phyloP scores from a whole-genome alignment of 2,113 vertebrate genomes.

The Phycodurus eques region DNA sequence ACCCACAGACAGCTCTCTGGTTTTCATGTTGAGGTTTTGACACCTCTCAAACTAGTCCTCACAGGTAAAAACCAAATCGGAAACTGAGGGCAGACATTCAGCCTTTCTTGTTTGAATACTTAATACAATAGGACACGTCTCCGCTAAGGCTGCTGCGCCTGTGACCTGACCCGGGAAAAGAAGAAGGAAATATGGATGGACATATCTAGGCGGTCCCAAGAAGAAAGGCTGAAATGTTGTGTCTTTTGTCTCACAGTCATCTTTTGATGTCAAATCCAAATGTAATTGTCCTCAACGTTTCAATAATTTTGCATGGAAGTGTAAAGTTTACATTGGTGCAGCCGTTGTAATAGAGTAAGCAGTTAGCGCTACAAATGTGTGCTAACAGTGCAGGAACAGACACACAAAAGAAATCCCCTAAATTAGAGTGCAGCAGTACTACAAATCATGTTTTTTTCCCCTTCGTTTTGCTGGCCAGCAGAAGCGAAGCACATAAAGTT shows the following conservation, averaged over 20 bases:
- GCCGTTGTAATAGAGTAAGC: conserved; percentile 35
- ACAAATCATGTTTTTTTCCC: conserved; percentile 39
- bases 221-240: not conserved
- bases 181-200: not conserved
- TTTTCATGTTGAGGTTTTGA: not conserved
- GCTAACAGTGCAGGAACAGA: not conserved
- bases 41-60: not conserved
- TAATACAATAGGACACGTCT: not conserved
- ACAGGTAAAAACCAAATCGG: not conserved
- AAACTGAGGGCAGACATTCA: not conserved
- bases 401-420: conserved; percentile 25
- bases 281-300: not conserved
- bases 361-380: conserved; percentile 41
- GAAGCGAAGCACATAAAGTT: conserved; percentile 50
- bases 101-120: not conserved
- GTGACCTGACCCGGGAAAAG: not conserved
- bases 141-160: not conserved
- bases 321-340: conserved; percentile 52
- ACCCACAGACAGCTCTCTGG: not conserved
- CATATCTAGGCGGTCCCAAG: not conserved
- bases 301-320: not conserved
- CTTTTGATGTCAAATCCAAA: not conserved
- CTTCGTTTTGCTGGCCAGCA: conserved; percentile 46
- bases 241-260: not conserved
- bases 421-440: conserved; percentile 38